Evolutionary conservation across 2,888 invertebrate species (phyloP), one percentile per base, ranked within the genome.

Genomic region (Aleiodes leptofemur): DNA sequence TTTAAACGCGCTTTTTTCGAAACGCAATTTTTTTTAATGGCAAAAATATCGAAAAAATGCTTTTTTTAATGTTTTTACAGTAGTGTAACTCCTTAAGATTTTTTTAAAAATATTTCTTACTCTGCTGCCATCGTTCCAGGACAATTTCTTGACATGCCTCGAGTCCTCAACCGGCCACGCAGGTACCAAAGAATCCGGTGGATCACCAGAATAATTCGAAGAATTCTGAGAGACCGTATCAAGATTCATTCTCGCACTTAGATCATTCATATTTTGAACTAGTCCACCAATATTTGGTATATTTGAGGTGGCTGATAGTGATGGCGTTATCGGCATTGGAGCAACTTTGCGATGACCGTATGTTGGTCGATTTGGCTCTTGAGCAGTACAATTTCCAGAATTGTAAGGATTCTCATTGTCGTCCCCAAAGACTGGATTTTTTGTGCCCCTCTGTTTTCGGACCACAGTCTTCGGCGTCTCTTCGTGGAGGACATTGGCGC

Each of bases 61-160:
- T 23, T 23, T 23, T 23, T 2, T 23, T 1, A 23, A 23, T 1
- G 23, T 2, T 23, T 23, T 23, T 23, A 23, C 23, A 23, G 23
- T 23, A 23, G 23, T 23, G 23, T 23, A 34, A 34, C 5, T 3
- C 34, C 0, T 43, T 8, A 11, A 43, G 43, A 9, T 72, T 56
- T 31, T 31, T 16, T n/a, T 14, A n/a, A 70, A 43, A 53, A 70
- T 55, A 16, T 9, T 48, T 64, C 61, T 72, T 81, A 88, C 87
- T 80, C 85, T 86, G 55, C 88, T 87, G 57, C 87, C 93, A 86
- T 95, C 94, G 83, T 93, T 94, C 95, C 95, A 96, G 87, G 94
- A 95, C 70, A 96, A 91, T 86, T 95, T 95, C 90, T 96, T 96
- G 78, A 95, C 94, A 68, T 94, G 90, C 70, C 93, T 92, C 5